phyloP scores from a whole-genome alignment of 2,888 invertebrate species.

The Andrena marginata region DNA sequence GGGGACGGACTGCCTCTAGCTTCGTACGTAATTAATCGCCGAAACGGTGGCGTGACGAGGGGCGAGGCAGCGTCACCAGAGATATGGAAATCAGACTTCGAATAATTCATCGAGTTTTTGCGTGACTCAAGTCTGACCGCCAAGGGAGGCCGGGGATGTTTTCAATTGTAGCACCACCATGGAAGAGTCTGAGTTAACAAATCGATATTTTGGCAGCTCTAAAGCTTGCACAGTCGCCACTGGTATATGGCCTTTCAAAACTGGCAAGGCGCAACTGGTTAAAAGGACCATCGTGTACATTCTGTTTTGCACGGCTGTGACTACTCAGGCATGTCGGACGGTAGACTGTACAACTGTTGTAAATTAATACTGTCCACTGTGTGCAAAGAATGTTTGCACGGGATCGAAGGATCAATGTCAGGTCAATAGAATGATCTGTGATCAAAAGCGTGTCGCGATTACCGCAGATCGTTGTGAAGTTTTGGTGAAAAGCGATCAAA shows the following conservation, averaged over 20 bases:
- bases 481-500: too few species aligned
- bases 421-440: too few species aligned
- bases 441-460: too few species aligned
- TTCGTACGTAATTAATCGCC: neutral
- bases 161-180: neutral
- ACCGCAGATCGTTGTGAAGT: too few species aligned
- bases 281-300: neutral
- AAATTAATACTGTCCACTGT: too few species aligned
- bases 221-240: neutral
- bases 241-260: neutral
- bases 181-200: neutral
- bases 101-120: neutral
- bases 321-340: neutral
- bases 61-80: neutral
- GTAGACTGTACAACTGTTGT: too few species aligned
- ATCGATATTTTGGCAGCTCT: neutral
- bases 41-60: neutral
- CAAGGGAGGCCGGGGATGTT: neutral
- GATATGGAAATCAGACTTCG: neutral
- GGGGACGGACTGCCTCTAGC: neutral
- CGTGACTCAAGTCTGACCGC: neutral
- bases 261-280: neutral
- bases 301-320: neutral
- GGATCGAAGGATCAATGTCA: too few species aligned
- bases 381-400: too few species aligned